Percentiles rank a stretch among this genome's conserved stretches.
phyloP scores from a whole-genome alignment of 2,888 invertebrate genomes.

The Synergus gifuensis region DNA sequence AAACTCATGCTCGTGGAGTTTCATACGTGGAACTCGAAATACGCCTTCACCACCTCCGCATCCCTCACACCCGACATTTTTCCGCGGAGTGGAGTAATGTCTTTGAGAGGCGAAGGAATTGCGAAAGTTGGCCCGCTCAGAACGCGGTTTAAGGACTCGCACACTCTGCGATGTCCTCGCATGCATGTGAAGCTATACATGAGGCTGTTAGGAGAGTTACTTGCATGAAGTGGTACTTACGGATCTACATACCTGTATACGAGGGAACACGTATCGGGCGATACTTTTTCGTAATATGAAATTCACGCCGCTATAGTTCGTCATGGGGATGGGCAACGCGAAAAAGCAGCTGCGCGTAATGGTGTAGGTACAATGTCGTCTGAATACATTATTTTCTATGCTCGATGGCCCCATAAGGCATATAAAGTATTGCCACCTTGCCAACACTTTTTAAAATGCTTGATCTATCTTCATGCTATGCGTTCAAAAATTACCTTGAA shows the following conservation, averaged over 20 bases:
- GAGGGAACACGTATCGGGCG: slow-evolving; percentile 55
- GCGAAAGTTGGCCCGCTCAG: slow-evolving; percentile 50
- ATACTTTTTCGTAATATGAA: slow-evolving; percentile 70
- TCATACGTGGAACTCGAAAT: slow-evolving; percentile 55
- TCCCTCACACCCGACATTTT: slow-evolving; percentile 22
- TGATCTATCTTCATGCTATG: background rate
- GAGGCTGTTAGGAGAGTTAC: slow-evolving; percentile 32
- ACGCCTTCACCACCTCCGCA: slow-evolving; percentile 39
- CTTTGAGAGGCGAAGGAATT: slow-evolving; percentile 44
- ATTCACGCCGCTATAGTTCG: slow-evolving; percentile 64
- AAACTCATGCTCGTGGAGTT: slow-evolving; percentile 49
- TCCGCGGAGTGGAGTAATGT: slow-evolving; percentile 48
- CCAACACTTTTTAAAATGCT: background rate
- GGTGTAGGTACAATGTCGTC: slow-evolving; percentile 56
- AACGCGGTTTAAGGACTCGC: slow-evolving; percentile 53
- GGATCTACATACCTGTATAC: slow-evolving; percentile 43
- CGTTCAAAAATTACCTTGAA: background rate
- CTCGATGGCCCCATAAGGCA: slow-evolving; percentile 27
- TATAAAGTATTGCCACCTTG: slow-evolving; percentile 15
- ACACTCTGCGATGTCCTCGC: slow-evolving; percentile 49
- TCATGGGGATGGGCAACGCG: slow-evolving; percentile 58
- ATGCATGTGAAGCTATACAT: slow-evolving; percentile 43
- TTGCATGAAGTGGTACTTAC: slow-evolving; percentile 35
- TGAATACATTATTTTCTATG: slow-evolving; percentile 50
- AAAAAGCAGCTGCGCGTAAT: slow-evolving; percentile 69